Evolutionary conservation across 2,113 vertebrate genomes (phyloP).

Genomic region (Rhineura floridana): DNA sequence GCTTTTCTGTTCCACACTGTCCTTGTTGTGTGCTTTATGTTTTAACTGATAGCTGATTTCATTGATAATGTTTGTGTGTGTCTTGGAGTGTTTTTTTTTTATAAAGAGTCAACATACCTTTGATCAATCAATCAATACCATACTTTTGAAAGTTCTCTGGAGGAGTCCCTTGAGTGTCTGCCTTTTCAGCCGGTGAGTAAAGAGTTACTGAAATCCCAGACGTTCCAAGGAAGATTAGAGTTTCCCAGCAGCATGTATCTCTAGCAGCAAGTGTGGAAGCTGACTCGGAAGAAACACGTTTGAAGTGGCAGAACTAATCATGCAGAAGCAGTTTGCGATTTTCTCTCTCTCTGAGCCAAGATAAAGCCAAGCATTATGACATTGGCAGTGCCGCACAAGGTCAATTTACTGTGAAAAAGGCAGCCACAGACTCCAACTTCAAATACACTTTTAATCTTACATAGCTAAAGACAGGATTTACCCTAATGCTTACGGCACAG

Average conservation of each 20-base stretch:
- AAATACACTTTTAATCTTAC: constrained; percentile 78
- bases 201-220: constrained; percentile 77
- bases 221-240: constrained; percentile 73
- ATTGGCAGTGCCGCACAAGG: constrained; percentile 78
- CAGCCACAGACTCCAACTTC: constrained; percentile 78
- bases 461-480: constrained; percentile 72
- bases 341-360: constrained; percentile 76
- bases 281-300: constrained; percentile 82
- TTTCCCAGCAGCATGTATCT: constrained; percentile 80
- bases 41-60: not conserved
- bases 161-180: not conserved
- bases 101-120: no score
- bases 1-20: not conserved
- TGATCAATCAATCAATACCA: not conserved
- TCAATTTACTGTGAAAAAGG: constrained; percentile 86
- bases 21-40: not conserved
- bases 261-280: constrained; percentile 79
- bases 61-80: not conserved
- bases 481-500: constrained; percentile 53
- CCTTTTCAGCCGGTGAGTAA: constrained; percentile 55
- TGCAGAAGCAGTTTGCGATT: constrained; percentile 84
- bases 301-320: constrained; percentile 87
- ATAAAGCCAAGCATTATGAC: constrained; percentile 83
- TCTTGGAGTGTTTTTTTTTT: not conserved
- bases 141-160: not conserved